These are phyloP conservation scores for Acanthis flammea DNA, from an alignment of 2,797 vertebrate species.

Conservation along the genomic window DNA sequence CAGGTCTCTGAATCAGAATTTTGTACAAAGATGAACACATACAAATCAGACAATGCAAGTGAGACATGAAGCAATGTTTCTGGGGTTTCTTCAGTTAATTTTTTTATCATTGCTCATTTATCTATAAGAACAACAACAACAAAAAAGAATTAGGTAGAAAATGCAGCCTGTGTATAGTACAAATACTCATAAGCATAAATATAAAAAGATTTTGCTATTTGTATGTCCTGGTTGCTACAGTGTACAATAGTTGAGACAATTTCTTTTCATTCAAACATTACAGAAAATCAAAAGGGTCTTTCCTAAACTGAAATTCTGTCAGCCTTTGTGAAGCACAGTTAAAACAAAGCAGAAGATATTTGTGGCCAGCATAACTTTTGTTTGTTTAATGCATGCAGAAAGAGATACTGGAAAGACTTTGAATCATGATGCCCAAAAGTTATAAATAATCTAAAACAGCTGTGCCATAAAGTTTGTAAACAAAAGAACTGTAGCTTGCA, in stretches of 20 bases:
- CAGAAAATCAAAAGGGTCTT: neutral
- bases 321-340: neutral
- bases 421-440: neutral
- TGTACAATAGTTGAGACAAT: neutral
- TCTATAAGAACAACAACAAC: neutral
- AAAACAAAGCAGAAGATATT: neutral
- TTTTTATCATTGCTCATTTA: neutral
- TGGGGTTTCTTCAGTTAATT: rapidly evolving
- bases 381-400: neutral
- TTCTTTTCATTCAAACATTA: neutral
- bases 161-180: neutral
- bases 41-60: neutral
- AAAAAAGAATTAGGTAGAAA: neutral
- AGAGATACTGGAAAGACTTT: neutral
- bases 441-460: neutral
- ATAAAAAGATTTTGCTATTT: neutral
- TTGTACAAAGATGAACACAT: neutral
- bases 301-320: neutral
- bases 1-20: neutral
- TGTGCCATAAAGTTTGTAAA: neutral
- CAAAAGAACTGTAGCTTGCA: neutral
- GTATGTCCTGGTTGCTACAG: neutral
- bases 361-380: neutral
- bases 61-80: neutral
- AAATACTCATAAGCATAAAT: neutral